Conservation (phyloP, 1,140 invertebrate species). For the Saxidomus purpurata region DNA sequence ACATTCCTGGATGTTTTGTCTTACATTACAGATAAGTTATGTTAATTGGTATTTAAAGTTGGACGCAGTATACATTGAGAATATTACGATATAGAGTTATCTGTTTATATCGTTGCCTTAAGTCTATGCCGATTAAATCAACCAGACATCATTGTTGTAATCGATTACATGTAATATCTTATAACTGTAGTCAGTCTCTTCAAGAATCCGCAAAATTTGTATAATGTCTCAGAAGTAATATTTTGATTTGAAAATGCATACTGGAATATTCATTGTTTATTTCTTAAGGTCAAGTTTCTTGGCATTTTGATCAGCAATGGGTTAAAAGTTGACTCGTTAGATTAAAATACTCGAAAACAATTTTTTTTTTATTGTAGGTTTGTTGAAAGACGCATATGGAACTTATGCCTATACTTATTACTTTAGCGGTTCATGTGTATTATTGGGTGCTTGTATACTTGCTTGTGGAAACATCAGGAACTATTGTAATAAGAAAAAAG, state of each 20-base stretch:
- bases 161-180: too few relatives aligned
- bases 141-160: too few relatives aligned
- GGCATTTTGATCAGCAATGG: not conserved
- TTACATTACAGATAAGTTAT: too few relatives aligned
- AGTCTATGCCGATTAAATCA: too few relatives aligned
- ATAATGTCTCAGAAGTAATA: too few relatives aligned
- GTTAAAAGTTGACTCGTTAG: not conserved
- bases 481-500: slow-evolving; percentile 20
- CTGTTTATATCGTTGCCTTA: too few relatives aligned
- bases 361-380: slow-evolving; percentile 17
- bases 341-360: not conserved
- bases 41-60: not conserved
- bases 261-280: not conserved
- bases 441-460: slow-evolving; percentile 33
- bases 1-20: too few relatives aligned
- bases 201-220: too few relatives aligned
- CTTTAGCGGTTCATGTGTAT: slow-evolving; percentile 2
- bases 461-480: slow-evolving; percentile 51
- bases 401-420: slow-evolving; percentile 51
- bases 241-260: not conserved
- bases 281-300: not conserved
- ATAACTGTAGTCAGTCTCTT: too few relatives aligned
- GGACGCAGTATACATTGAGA: not conserved
- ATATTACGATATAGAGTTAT: not conserved
- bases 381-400: slow-evolving; percentile 41